Evolutionary conservation across 2,797 vertebrate species (phyloP), one percentile per base, ranked within the genome.

Genomic region (Tiaroga cobitis): DNA sequence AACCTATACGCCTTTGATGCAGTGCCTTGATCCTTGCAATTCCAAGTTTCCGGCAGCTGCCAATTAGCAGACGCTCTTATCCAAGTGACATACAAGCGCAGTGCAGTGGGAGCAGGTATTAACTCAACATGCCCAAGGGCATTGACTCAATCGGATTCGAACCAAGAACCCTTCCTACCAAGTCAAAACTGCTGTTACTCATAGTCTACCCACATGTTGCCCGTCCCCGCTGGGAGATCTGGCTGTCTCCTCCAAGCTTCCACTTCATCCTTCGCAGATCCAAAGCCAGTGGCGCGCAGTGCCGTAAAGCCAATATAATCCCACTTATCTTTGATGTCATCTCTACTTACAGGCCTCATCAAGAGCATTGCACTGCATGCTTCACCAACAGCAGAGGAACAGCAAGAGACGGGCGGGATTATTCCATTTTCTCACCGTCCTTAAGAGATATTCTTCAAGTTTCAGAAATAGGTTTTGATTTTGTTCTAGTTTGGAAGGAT

Each of bases 241-340:
- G 65, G 37, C 46, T 69, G 41, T 72, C 56, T 85, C 85, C 76
- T 80, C 32, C 32, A 37, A 67, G 79, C 83, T 88, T 70, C 29
- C 56, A 88, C 87, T 88, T 87, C 87, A 85, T 90, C 87, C 81
- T 75, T 85, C 65, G 73, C 39, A 89, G 87, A 91, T 92, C 88
- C 89, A 83, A 49, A 39, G 80, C 90, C 89, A 54, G 82, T 67
- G 49, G 82, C 87, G 90, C 85, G 69, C 87, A 85, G 80, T 84
- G 87, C 86, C 85, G 85, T 88, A 90, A 92, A 92, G 90, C 90
- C 87, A 72, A 67, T 56, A 67, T 90, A 91, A 92, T 92, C 90
- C 88, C 88, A 89, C 78, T 89, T 86, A 82, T 80, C 90, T 91
- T 82, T 86, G 88, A 90, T 86, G 87, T 88, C 79, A 92, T 93